phyloP scores from a whole-genome alignment of 1,140 invertebrate genomes.

The Ditylenchus dipsaci region DNA sequence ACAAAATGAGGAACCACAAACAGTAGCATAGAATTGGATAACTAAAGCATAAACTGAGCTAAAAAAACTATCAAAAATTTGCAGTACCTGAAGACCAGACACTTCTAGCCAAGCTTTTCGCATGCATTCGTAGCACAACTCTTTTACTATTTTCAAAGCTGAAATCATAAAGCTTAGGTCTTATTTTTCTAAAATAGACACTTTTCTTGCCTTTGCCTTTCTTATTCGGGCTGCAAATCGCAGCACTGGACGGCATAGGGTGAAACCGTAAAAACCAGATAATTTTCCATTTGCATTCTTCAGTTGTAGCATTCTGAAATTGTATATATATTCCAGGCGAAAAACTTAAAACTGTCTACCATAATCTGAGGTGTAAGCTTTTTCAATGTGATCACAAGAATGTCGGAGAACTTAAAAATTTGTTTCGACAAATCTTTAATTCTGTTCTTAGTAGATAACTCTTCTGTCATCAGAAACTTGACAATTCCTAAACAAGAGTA shows the following conservation, averaged over 20 bases:
- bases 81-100: slow-evolving; percentile 1
- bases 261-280: neutral
- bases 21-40: neutral
- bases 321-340: neutral
- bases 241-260: neutral
- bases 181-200: neutral
- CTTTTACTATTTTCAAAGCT: neutral
- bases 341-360: neutral
- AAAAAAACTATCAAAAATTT: neutral
- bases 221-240: neutral
- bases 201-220: neutral
- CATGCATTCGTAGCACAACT: neutral
- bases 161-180: neutral
- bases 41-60: no score
- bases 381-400: neutral
- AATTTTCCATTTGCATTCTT: slow-evolving; percentile 1
- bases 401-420: neutral
- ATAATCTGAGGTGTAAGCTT: neutral
- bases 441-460: neutral
- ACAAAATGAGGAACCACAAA: slow-evolving; percentile 12
- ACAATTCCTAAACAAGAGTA: no score
- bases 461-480: no score
- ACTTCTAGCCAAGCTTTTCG: slow-evolving; percentile 10
- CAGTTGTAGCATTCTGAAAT: neutral
- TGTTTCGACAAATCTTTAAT: neutral